Base-by-base conservation (phyloP, 2,797 vertebrate species). In the Aotus griseimembra region DNA sequence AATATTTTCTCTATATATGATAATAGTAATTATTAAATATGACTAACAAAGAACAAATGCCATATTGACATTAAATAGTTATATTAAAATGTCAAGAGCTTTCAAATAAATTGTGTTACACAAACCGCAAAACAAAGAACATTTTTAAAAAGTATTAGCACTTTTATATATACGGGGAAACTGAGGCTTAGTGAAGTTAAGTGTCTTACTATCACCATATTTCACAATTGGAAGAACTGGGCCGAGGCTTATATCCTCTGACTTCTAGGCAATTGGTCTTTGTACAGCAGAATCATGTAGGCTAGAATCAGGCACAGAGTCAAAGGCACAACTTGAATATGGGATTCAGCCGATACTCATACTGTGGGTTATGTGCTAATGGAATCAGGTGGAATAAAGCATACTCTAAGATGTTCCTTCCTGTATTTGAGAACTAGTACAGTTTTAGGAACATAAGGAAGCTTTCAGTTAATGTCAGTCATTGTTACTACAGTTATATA, bases 361-460 rank as follows among this genome's bases (percentile, higher is more conserved):
- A 28, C 8, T 28, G 8, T n/a, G 22, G n/a, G 52, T 44, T 41
- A 1, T 4, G 4, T 2, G 13, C 11, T 20, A 0, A n/a, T 7
- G 64, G 55, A 73, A 46, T 41, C 8, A 5, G 10, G 17, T 3
- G 19, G 13, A 57, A 19, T 48, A 4, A 55, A 44, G 0, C 4
- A 8, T 24, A 26, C 8, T 55, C n/a, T 17, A 13, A 50, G 52
- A 44, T 19, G 5, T 48, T 7, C 15, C 36, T n/a, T 13, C 72
- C 50, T 7, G 0, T 73, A 15, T 67, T 88, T 8, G 41, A 52
- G 24, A 97, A 39, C 1, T 14, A 36, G 13, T 2, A 13, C 28
- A 86, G 33, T 57, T 7, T 17, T 72, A n/a, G 13, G 22, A 72
- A 72, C 30, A 19, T 5, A 24, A 67, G 64, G 9, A 44, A 89